Conservation (phyloP, 2,113 vertebrate species). For the Rhizomys pruinosus region DNA sequence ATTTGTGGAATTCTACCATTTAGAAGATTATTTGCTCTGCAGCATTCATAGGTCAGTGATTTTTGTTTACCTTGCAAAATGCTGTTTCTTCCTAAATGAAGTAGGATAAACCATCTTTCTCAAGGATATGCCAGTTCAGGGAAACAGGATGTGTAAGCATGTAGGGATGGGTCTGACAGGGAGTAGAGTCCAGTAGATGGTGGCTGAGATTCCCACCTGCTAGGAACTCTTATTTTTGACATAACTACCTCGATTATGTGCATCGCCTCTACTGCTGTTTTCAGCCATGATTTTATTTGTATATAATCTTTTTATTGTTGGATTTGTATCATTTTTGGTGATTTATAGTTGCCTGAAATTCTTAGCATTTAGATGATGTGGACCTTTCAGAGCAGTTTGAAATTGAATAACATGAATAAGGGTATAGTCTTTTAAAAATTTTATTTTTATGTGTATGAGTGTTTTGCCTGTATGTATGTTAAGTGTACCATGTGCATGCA, state of each 20-base stretch:
- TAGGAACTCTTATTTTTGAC: conserved; percentile 14
- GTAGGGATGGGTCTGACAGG: not conserved
- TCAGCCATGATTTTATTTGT: conserved; percentile 9
- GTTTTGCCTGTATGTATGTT: too few relatives aligned
- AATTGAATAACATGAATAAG: not conserved
- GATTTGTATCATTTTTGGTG: conserved; percentile 26
- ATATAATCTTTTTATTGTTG: conserved; percentile 3
- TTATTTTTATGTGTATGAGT: too few relatives aligned
- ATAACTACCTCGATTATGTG: not conserved
- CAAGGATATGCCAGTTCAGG: not conserved
- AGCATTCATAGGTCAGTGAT: not conserved
- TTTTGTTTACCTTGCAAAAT: not conserved
- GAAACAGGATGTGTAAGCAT: not conserved
- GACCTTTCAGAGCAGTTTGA: not conserved
- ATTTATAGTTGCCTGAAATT: not conserved
- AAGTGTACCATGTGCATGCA: too few relatives aligned
- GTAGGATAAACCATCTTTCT: not conserved
- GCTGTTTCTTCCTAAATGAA: not conserved
- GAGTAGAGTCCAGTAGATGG: not conserved
- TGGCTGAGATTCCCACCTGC: not conserved
- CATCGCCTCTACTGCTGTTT: too few relatives aligned
- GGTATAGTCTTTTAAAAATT: not conserved
- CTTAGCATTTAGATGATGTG: conserved; percentile 11
- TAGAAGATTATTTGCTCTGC: not conserved
- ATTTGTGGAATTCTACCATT: not conserved